Conservation (phyloP, 92 coral and sea anemone genomes). For the Siderastrea radians region DNA sequence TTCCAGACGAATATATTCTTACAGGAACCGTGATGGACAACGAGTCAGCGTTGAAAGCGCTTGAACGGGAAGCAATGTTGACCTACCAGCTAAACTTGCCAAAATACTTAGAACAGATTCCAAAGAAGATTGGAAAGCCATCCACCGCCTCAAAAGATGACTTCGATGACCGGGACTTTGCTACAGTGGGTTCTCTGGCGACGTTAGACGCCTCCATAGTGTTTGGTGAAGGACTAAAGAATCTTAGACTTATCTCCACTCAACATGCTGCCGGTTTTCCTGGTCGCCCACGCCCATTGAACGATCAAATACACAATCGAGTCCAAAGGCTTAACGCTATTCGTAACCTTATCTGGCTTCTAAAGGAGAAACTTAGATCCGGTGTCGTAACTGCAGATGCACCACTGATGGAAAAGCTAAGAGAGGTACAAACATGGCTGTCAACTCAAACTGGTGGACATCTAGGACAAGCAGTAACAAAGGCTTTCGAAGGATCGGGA, state of each 20-base stretch:
- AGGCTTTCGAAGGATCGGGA: slow-evolving; percentile 18
- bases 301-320: slow-evolving; percentile 3
- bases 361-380: slow-evolving; percentile 20
- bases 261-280: background rate
- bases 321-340: slow-evolving; percentile 7
- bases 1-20: slow-evolving; percentile 9
- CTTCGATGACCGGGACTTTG: slow-evolving; percentile 16
- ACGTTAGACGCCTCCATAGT: slow-evolving; percentile 4
- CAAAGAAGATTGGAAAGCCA: background rate
- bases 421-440: slow-evolving; percentile 40
- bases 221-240: slow-evolving; percentile 17
- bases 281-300: slow-evolving; percentile 1
- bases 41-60: background rate
- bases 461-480: slow-evolving; percentile 8
- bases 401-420: slow-evolving; percentile 6
- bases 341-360: background rate
- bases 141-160: background rate
- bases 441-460: slow-evolving; percentile 49
- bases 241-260: background rate
- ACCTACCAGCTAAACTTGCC: slow-evolving; percentile 19
- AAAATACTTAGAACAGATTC: background rate
- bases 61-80: slow-evolving; percentile 7
- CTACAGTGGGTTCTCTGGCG: slow-evolving; percentile 8
- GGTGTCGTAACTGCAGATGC: slow-evolving; percentile 18
- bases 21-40: slow-evolving; percentile 22